Evolutionary conservation across 2,888 invertebrate genomes (phyloP).

Genomic region (Pristionchus japonicus): DNA sequence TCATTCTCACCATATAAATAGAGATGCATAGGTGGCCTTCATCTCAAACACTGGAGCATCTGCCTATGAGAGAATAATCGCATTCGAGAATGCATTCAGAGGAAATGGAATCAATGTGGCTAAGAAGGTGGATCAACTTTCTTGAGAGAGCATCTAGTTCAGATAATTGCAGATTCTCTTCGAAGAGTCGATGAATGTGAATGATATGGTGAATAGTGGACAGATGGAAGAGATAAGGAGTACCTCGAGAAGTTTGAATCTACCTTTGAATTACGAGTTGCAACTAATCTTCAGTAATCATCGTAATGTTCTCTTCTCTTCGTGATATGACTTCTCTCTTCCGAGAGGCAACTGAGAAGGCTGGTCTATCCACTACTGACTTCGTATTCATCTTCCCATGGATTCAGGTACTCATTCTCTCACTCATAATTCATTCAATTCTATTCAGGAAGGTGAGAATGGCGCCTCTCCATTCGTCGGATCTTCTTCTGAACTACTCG

Average conservation of each 20-base stretch:
- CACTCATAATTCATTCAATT: not conserved
- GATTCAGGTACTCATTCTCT: slow-evolving; percentile 48
- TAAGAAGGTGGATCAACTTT: slow-evolving; percentile 46
- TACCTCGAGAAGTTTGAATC: slow-evolving; percentile 55
- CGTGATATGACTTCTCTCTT: slow-evolving; percentile 56
- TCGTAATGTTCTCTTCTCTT: slow-evolving; percentile 58
- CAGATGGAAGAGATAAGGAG: slow-evolving; percentile 57
- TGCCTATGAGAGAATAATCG: slow-evolving; percentile 56
- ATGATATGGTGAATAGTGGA: slow-evolving; percentile 56
- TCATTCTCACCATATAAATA: too few species aligned
- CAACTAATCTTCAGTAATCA: slow-evolving; percentile 51
- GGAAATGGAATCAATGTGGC: slow-evolving; percentile 51
- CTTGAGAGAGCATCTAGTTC: not conserved
- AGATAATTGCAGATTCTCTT: slow-evolving; percentile 49
- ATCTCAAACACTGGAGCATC: slow-evolving; percentile 59
- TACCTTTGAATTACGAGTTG: not conserved
- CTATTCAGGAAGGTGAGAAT: slow-evolving; percentile 49
- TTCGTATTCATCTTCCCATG: slow-evolving; percentile 59
- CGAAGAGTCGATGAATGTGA: slow-evolving; percentile 55
- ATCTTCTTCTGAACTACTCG: slow-evolving; percentile 41
- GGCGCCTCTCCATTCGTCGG: slow-evolving; percentile 54
- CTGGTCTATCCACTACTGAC: slow-evolving; percentile 53
- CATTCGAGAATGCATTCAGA: slow-evolving; percentile 55
- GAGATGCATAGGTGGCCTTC: slow-evolving; percentile 52
- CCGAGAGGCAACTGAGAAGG: slow-evolving; percentile 52